These are phyloP conservation scores for Altica lythri DNA, from an alignment of 2,888 invertebrate genomes.

Conservation along the genomic window DNA sequence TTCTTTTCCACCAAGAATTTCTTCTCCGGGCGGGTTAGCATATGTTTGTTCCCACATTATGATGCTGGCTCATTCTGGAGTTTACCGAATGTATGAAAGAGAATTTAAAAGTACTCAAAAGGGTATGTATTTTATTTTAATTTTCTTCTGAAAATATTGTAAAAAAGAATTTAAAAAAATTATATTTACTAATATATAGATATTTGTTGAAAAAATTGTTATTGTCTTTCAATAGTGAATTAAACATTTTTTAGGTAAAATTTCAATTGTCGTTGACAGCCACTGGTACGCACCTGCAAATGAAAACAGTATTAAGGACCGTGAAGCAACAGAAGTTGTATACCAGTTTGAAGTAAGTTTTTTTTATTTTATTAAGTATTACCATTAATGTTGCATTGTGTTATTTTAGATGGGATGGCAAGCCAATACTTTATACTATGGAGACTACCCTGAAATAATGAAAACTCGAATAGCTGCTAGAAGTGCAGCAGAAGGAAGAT, in stretches of 20 bases:
- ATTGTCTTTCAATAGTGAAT: too few species aligned
- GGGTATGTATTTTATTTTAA: too few species aligned
- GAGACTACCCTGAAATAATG: slow-evolving; percentile 72
- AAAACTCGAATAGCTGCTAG: slow-evolving; percentile 62
- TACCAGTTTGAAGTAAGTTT: slow-evolving; percentile 12
- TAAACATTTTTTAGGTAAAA: too few species aligned
- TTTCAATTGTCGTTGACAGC: slow-evolving; percentile 62
- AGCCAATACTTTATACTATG: slow-evolving; percentile 66
- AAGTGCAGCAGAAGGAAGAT: slow-evolving; percentile 64
- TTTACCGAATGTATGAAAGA: slow-evolving; percentile 65
- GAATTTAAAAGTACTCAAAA: slow-evolving; percentile 55
- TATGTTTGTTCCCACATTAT: slow-evolving; percentile 68
- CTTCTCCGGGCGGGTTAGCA: slow-evolving; percentile 58
- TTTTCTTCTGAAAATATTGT: too few species aligned
- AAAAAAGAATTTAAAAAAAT: too few species aligned
- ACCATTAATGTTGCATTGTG: not conserved
- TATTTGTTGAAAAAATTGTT: too few species aligned
- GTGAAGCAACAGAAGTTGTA: too few species aligned
- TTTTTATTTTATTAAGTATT: not conserved
- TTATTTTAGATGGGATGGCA: slow-evolving; percentile 41
- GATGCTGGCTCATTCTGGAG: slow-evolving; percentile 67
- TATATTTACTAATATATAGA: too few species aligned
- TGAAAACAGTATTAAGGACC: too few species aligned
- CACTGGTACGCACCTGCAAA: slow-evolving; percentile 67
- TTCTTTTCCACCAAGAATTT: slow-evolving; percentile 48